Percentiles rank a stretch among this genome's conserved stretches.
Evolutionary conservation across 1,140 invertebrate species (phyloP).

Genomic region (Meloidogyne floridensis): DNA sequence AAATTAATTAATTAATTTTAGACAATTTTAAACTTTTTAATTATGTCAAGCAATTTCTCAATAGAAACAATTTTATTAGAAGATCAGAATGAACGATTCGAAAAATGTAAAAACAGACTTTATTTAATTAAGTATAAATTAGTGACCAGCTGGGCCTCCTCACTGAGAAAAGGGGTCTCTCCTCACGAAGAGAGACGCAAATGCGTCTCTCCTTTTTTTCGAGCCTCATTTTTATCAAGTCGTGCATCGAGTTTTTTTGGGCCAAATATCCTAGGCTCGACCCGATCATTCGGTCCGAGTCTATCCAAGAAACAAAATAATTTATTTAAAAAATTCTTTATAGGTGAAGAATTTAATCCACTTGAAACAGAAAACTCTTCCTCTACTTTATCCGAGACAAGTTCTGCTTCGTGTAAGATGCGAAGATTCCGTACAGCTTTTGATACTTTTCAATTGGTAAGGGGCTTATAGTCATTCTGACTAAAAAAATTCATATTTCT

Average conservation of each 20-base stretch:
- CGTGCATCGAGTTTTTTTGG: too few relatives aligned
- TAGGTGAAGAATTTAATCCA: background rate
- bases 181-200: too few relatives aligned
- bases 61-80: slow-evolving; percentile 17
- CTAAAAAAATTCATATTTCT: background rate
- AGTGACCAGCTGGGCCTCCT: too few relatives aligned
- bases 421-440: slow-evolving; percentile 8
- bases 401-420: background rate
- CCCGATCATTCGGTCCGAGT: too few relatives aligned
- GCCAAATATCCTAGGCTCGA: too few relatives aligned
- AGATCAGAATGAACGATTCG: background rate
- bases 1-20: background rate
- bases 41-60: slow-evolving; percentile 12
- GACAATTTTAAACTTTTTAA: background rate
- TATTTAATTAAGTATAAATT: too few relatives aligned
- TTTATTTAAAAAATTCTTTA: background rate
- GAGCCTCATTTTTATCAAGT: too few relatives aligned
- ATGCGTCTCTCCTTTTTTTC: too few relatives aligned
- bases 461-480: background rate
- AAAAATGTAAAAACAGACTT: background rate
- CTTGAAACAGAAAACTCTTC: background rate
- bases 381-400: background rate
- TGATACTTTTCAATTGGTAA: slow-evolving; percentile 1
- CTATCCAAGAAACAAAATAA: background rate
- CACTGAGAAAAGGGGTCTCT: too few relatives aligned